Percentiles rank a stretch among this genome's conserved stretches.
Evolutionary conservation across 2,888 invertebrate species (phyloP).

Genomic region (Odontocerum albicorne): DNA sequence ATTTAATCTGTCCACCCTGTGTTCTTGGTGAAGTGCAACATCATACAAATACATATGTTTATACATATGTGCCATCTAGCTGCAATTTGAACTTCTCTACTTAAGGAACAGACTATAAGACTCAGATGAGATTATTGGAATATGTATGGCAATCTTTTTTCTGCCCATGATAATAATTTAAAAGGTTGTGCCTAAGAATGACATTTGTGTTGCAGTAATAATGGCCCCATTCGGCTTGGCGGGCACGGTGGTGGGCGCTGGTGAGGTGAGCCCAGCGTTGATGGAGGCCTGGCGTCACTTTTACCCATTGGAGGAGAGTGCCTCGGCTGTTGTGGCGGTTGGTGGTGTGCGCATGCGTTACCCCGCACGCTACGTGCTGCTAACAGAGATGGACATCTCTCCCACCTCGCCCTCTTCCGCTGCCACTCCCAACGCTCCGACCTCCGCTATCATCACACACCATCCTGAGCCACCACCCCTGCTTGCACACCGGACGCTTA

Average conservation of each 20-base stretch:
- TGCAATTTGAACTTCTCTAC: neutral
- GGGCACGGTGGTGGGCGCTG: constrained; percentile 72
- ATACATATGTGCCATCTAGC: too few species aligned
- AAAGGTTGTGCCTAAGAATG: too few species aligned
- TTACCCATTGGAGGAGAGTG: constrained; percentile 74
- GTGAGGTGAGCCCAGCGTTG: constrained; percentile 66
- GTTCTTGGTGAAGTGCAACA: too few species aligned
- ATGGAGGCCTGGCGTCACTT: constrained; percentile 95
- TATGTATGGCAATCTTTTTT: too few species aligned
- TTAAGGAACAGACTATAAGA: too few species aligned
- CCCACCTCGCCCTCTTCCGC: constrained; percentile 41
- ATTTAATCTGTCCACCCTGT: too few species aligned
- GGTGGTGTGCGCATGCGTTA: constrained; percentile 95
- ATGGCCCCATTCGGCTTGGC: constrained; percentile 94
- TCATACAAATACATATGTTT: too few species aligned
- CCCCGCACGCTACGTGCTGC: constrained; percentile 91
- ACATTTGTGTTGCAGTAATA: constrained; percentile 70
- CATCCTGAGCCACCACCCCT: constrained; percentile 37
- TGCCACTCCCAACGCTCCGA: constrained; percentile 38
- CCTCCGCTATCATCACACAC: constrained; percentile 32
- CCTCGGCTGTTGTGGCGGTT: constrained; percentile 64
- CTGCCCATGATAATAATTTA: too few species aligned
- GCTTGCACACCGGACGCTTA: constrained; percentile 37
- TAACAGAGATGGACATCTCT: constrained; percentile 81
- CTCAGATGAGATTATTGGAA: too few species aligned